phyloP scores from a whole-genome alignment of 2,888 invertebrate species.

The Polylopha cassiicola region DNA sequence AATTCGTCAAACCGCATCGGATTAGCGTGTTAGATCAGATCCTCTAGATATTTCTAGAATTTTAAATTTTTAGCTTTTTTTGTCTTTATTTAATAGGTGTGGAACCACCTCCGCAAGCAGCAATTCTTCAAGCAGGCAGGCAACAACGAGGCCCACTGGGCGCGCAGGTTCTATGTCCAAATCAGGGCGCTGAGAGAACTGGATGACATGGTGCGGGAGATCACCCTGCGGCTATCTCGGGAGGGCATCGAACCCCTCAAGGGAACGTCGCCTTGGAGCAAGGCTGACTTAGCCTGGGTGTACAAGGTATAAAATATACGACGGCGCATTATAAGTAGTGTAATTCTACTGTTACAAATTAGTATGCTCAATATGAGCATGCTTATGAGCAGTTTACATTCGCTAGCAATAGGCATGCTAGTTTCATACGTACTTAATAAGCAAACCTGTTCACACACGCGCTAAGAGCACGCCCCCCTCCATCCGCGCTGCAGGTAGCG shows the following conservation, averaged over 20 bases:
- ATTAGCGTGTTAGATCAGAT: no score
- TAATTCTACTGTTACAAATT: not conserved
- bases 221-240: slow-evolving; percentile 77
- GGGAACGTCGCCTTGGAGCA: slow-evolving; percentile 53
- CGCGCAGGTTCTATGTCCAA: slow-evolving; percentile 82
- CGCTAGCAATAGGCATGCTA: no score
- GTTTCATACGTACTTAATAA: no score
- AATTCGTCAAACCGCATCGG: no score
- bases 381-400: no score
- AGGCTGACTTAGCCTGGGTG: slow-evolving; percentile 46
- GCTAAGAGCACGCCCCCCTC: no score
- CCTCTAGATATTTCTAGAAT: no score
- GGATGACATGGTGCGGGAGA: slow-evolving; percentile 82
- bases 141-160: slow-evolving; percentile 80
- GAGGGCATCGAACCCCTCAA: slow-evolving; percentile 78
- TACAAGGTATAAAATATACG: slow-evolving; percentile 47
- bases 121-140: slow-evolving; percentile 72
- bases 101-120: slow-evolving; percentile 79
- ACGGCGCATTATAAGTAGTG: not conserved
- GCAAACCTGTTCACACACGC: no score
- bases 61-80: no score
- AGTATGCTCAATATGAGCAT: no score
- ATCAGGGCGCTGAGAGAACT: slow-evolving; percentile 84
- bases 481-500: no score
- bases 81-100: slow-evolving; percentile 73